Conservation (phyloP, 2,888 invertebrate genomes). For the Cremastinae sp. region DNA sequence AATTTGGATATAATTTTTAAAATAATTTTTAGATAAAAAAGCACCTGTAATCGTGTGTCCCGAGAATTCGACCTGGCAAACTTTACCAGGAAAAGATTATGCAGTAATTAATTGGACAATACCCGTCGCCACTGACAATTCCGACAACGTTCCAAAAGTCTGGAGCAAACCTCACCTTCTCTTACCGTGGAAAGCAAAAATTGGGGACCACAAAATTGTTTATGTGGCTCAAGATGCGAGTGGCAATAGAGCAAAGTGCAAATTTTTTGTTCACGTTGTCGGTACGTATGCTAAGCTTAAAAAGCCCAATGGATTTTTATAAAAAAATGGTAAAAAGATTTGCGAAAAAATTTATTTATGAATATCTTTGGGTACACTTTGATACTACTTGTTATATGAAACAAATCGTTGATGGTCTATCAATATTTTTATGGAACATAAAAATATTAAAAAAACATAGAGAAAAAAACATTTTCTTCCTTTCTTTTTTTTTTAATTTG, state of each 20-base stretch:
- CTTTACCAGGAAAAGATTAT: constrained; percentile 81
- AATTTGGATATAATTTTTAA: too few species aligned
- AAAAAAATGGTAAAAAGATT: too few species aligned
- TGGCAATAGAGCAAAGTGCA: constrained; percentile 84
- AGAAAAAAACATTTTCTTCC: too few species aligned
- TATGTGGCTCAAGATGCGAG: constrained; percentile 85
- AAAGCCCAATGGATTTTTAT: too few species aligned
- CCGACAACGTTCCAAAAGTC: constrained; percentile 81
- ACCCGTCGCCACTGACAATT: constrained; percentile 82
- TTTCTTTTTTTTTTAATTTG: too few species aligned
- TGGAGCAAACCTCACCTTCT: constrained; percentile 84
- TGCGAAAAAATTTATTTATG: too few species aligned
- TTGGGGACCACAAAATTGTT: constrained; percentile 83
- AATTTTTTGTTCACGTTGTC: constrained; percentile 83
- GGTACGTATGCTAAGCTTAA: too few species aligned
- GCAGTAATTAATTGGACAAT: constrained; percentile 82
- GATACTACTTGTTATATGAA: too few species aligned
- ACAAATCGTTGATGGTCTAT: too few species aligned
- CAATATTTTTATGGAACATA: too few species aligned
- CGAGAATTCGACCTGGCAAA: constrained; percentile 80
- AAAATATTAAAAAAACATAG: too few species aligned
- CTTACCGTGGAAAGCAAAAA: constrained; percentile 82
- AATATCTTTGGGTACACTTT: too few species aligned
- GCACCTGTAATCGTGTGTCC: constrained; percentile 84
- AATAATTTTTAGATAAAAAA: constrained; percentile 81